Conservation (phyloP, 64 coral and sea anemone genomes). For the Hydrozoanthus tunicans region DNA sequence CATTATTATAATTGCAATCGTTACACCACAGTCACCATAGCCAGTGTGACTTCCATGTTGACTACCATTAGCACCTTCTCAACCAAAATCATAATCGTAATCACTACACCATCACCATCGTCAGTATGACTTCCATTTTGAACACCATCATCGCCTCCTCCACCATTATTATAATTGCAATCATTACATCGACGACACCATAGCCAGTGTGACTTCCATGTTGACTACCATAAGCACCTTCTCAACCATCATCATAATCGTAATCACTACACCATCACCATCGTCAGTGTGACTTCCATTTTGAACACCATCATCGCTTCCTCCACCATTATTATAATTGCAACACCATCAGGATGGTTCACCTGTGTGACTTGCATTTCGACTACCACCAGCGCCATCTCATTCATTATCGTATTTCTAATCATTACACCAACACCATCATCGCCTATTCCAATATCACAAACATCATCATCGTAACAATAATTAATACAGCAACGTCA, state of each 20-base stretch:
- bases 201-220: neutral
- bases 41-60: too few relatives aligned
- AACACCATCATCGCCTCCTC: too few relatives aligned
- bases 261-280: neutral
- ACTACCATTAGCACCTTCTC: too few relatives aligned
- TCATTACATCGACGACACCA: neutral
- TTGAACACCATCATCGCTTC: neutral
- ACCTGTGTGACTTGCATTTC: too few relatives aligned
- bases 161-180: neutral
- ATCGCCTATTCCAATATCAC: neutral
- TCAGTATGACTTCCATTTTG: too few relatives aligned
- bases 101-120: neutral
- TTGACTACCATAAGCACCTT: neutral
- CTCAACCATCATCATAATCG: neutral
- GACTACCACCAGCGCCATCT: too few relatives aligned
- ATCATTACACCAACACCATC: neutral
- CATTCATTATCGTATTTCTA: neutral
- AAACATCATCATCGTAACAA: neutral
- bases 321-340: neutral
- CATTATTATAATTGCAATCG: neutral
- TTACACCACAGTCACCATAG: too few relatives aligned
- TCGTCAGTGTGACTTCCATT: neutral
- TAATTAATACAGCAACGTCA: too few relatives aligned
- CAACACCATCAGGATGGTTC: too few relatives aligned
- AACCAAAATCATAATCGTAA: neutral